Conservation (phyloP, 2,113 vertebrate genomes). For the Trochalopteron elliotii region DNA sequence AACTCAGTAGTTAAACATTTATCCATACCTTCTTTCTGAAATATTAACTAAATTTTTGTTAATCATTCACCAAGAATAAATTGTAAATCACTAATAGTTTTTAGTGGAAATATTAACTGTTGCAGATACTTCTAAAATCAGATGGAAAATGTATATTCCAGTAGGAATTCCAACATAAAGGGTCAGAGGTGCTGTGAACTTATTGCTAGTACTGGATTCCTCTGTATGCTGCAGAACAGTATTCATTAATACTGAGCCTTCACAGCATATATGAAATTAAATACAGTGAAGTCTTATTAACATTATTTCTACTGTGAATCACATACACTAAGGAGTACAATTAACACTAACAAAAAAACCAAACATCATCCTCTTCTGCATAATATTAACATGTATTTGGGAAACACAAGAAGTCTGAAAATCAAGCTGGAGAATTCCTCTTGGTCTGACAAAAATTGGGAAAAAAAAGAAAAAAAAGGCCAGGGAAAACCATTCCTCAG, state of each 20-base stretch:
- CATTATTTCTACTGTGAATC: neutral
- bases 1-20: conserved; percentile 24
- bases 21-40: neutral
- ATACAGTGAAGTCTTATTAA: neutral
- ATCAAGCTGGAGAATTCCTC: neutral
- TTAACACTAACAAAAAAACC: neutral
- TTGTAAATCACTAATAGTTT: neutral
- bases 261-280: neutral
- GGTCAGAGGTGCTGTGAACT: neutral
- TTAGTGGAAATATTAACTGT: neutral
- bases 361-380: neutral
- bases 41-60: conserved; percentile 27
- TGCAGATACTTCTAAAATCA: neutral
- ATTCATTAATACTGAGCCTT: neutral
- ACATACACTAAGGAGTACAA: neutral
- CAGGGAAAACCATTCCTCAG: neutral
- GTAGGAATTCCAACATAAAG: neutral
- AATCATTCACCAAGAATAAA: conserved; percentile 46
- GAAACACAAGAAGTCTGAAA: neutral
- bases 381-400: neutral
- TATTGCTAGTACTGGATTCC: neutral
- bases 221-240: neutral
- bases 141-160: neutral
- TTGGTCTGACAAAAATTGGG: neutral
- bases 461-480: too few species aligned